These are phyloP conservation scores for Drosophila yakuba DNA, from an alignment of 1,140 invertebrate species.

Conservation along the genomic window DNA sequence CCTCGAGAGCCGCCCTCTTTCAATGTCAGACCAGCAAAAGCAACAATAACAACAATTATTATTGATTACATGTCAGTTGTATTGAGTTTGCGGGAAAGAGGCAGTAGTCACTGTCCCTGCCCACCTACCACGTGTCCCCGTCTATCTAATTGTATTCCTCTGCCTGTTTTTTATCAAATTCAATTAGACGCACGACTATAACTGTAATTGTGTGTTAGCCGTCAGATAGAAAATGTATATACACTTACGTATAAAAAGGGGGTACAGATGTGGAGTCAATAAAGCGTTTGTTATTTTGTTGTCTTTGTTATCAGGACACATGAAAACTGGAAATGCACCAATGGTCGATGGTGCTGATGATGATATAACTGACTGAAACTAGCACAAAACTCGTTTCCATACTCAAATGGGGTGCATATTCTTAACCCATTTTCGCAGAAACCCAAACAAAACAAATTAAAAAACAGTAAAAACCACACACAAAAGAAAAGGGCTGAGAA, in stretches of 20 bases:
- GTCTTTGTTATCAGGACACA: constrained; percentile 51
- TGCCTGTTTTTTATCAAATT: constrained; percentile 55
- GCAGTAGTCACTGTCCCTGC: not conserved
- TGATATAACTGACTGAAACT: constrained; percentile 50
- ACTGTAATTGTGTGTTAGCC: constrained; percentile 56
- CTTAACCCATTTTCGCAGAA: constrained; percentile 65
- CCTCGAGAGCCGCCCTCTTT: constrained; percentile 13
- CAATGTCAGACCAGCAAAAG: constrained; percentile 58
- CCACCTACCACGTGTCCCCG: not conserved
- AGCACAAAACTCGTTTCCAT: constrained; percentile 10
- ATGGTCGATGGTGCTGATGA: not conserved
- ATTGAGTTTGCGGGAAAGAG: constrained; percentile 45
- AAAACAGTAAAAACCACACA: not conserved
- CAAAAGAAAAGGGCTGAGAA: constrained; percentile 8
- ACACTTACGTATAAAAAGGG: constrained; percentile 6
- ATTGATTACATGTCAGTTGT: constrained; percentile 76
- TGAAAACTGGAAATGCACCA: constrained; percentile 46
- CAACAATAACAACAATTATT: constrained; percentile 60
- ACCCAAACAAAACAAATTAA: constrained; percentile 45
- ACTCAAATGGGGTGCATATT: constrained; percentile 55
- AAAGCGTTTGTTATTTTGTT: constrained; percentile 37
- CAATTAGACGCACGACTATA: constrained; percentile 65
- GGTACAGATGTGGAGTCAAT: constrained; percentile 11
- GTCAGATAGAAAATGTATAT: constrained; percentile 1
- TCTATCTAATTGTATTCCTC: constrained; percentile 33